Evolutionary conservation across 1,140 invertebrate species (phyloP), one percentile per base, ranked within the genome.

Genomic region (Dendroctonus ponderosae): DNA sequence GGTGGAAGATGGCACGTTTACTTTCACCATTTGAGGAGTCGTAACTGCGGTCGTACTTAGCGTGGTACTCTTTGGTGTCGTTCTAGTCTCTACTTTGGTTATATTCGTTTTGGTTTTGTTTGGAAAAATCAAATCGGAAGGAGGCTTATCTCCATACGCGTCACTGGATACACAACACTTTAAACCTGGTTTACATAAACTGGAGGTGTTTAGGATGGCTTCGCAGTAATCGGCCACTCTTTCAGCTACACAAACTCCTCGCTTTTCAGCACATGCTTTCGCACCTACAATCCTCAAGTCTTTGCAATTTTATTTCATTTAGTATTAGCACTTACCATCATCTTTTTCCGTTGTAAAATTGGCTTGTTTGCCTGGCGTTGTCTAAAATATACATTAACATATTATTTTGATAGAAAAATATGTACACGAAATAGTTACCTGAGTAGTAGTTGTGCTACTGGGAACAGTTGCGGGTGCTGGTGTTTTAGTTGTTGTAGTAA

Each of bases 161-260:
- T 92, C 90, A 49, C 86, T 84, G 5, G 89, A 87, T 0, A 92
- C 88, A 76, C 91, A 92, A 79, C 91, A 92, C 61, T 85, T 83
- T 54, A 87, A 82, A 7, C 87, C 87, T 12, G 85, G 75, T 71
- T 89, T 87, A 75, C 91, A 93, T 0, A 93, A 80, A 5, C 81
- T 83, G 11, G 82, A 79, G 2, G 87, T 84, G 48, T 87, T 87
- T 6, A 94, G 76, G 61, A 93, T 90, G 0, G 91, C 91, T 71
- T 94, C 91, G 75, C 92, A 95, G 75, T 94, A 94, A 72, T 88
- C 85, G 0, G 90, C 87, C 56, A 94, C 89, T 5, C 86, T 82
- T 52, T 90, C 86, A 0, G 89, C 87, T 65, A 94, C 91, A 71
- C 93, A 96, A 7, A 93, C 86, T 0, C 92, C 91, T 0, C 87